These are phyloP conservation scores for Amblyteles armatorius DNA, from an alignment of 2,888 invertebrate species.

Conservation along the genomic window DNA sequence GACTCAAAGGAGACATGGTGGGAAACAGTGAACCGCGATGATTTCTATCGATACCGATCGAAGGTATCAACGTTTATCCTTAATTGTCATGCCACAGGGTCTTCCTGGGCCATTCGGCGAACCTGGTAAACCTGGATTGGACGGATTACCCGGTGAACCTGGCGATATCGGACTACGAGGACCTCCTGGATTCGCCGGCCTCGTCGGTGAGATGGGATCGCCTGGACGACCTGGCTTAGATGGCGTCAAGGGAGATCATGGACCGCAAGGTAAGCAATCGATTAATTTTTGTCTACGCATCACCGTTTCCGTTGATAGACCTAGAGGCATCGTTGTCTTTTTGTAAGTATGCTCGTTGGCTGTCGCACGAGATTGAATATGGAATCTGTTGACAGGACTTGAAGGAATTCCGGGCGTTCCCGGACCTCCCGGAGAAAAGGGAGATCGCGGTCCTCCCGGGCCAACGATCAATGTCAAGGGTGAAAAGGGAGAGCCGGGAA, in stretches of 20 bases:
- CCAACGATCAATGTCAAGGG: constrained; percentile 85
- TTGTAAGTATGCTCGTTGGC: neutral
- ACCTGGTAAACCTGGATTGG: constrained; percentile 87
- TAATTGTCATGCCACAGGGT: constrained; percentile 83
- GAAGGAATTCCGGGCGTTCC: constrained; percentile 85
- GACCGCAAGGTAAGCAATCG: constrained; percentile 81
- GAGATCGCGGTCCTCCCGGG: constrained; percentile 86
- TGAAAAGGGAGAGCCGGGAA: constrained; percentile 85
- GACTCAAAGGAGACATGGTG: constrained; percentile 86
- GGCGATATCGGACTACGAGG: constrained; percentile 89
- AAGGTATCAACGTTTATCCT: neutral
- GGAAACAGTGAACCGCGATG: constrained; percentile 81
- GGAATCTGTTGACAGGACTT: constrained; percentile 73
- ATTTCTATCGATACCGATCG: neutral
- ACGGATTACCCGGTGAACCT: constrained; percentile 87
- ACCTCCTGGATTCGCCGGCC: constrained; percentile 88
- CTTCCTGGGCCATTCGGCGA: constrained; percentile 86
- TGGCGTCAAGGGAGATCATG: constrained; percentile 87
- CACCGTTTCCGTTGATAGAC: neutral
- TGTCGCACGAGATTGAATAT: neutral
- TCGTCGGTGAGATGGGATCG: constrained; percentile 90
- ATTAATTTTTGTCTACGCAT: neutral
- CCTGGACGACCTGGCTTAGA: constrained; percentile 86
- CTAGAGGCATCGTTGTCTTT: too few relatives aligned
- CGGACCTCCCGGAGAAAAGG: constrained; percentile 87